Conservation (phyloP, 2,888 invertebrate genomes). For the Antheraea yamamai region DNA sequence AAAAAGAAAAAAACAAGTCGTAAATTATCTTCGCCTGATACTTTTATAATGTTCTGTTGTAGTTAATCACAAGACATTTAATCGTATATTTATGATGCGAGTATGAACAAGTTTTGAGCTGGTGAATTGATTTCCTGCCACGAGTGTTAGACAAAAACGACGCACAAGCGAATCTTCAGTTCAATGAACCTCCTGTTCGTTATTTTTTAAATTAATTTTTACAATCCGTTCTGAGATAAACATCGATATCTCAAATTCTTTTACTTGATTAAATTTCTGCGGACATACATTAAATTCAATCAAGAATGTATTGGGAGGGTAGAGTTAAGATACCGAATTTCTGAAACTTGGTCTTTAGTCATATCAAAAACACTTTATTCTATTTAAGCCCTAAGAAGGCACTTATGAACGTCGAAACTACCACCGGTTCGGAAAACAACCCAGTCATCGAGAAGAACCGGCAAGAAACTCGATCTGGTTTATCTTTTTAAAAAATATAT, state of each 20-base stretch:
- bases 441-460: too few relatives aligned
- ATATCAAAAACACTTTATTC: too few relatives aligned
- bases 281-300: too few relatives aligned
- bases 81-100: neutral
- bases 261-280: neutral
- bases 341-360: too few relatives aligned
- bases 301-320: too few relatives aligned
- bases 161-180: neutral
- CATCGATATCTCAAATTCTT: neutral
- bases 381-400: too few relatives aligned
- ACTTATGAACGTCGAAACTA: too few relatives aligned
- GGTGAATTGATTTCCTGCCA: neutral
- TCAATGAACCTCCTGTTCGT: constrained; percentile 9
- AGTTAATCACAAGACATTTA: neutral
- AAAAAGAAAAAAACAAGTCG: neutral
- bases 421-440: too few relatives aligned
- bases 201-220: neutral
- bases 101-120: neutral
- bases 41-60: neutral
- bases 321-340: too few relatives aligned
- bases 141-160: neutral
- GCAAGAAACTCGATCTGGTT: too few relatives aligned
- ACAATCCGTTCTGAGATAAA: neutral
- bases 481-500: too few relatives aligned
- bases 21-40: neutral